These are phyloP conservation scores for Temnothorax ravouxi DNA, from an alignment of 2,888 invertebrate species.

Conservation along the genomic window DNA sequence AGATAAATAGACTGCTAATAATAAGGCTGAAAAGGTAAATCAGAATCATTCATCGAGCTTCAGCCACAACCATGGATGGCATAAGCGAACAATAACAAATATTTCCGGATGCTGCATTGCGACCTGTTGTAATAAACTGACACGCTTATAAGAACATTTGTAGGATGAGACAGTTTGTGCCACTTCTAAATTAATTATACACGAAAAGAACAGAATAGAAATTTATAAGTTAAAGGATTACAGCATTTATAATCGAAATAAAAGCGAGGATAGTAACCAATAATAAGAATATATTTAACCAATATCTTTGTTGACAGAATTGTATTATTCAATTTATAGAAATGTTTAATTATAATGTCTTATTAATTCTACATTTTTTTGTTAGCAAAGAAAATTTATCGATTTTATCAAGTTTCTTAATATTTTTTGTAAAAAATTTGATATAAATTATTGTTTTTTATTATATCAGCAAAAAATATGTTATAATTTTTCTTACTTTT, in stretches of 20 bases:
- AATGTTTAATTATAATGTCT: neutral
- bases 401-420: neutral
- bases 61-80: neutral
- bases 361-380: neutral
- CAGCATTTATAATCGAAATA: neutral
- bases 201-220: neutral
- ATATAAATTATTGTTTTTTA: conserved; percentile 10
- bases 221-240: neutral
- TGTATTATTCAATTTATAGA: neutral
- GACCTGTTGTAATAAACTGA: conserved; percentile 5
- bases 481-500: neutral
- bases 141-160: conserved; percentile 23
- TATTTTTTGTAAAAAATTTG: neutral
- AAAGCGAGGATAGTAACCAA: neutral
- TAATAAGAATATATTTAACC: neutral
- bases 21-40: conserved; percentile 62
- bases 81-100: neutral
- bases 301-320: neutral
- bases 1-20: conserved; percentile 72
- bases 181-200: conserved; percentile 39
- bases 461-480: neutral
- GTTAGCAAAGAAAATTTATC: neutral
- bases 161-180: neutral
- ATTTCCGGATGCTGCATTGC: conserved; percentile 27
- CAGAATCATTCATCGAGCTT: conserved; percentile 14